Conservation (phyloP, 1,140 invertebrate species). For the Cydia fagiglandana region DNA sequence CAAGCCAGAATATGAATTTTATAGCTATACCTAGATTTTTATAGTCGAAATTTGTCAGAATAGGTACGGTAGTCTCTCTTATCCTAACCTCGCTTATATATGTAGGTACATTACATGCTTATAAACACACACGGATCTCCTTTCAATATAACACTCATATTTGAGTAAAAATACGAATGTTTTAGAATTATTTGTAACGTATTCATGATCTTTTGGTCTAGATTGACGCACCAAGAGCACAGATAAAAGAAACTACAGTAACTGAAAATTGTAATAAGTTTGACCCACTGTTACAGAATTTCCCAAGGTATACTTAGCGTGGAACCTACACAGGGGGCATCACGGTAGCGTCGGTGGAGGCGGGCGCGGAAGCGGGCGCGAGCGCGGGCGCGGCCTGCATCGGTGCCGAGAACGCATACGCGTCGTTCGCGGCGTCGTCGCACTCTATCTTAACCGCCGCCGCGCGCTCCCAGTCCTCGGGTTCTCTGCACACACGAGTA, state of each 20-base stretch:
- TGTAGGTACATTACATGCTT: no score
- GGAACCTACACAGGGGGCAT: constrained; percentile 63
- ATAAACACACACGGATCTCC: no score
- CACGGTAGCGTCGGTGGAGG: constrained; percentile 43
- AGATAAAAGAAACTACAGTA: no score
- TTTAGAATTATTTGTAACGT: no score
- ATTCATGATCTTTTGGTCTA: background rate
- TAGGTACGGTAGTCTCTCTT: no score
- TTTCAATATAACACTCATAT: no score
- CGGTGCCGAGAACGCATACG: constrained; percentile 61
- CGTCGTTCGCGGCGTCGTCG: constrained; percentile 72
- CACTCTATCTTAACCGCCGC: constrained; percentile 68
- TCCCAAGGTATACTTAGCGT: constrained; percentile 23
- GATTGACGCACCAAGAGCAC: background rate
- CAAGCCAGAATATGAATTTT: no score
- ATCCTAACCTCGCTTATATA: no score
- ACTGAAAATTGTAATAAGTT: background rate
- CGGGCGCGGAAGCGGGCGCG: constrained; percentile 39
- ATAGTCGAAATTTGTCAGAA: no score
- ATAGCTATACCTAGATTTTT: no score
- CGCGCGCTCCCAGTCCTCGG: constrained; percentile 68
- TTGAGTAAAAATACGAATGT: no score
- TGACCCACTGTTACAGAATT: background rate
- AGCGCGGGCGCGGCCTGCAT: constrained; percentile 41
- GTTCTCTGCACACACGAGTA: constrained; percentile 64